Evolutionary conservation across 2,797 vertebrate species (phyloP).

Genomic region (Spea hammondii): DNA sequence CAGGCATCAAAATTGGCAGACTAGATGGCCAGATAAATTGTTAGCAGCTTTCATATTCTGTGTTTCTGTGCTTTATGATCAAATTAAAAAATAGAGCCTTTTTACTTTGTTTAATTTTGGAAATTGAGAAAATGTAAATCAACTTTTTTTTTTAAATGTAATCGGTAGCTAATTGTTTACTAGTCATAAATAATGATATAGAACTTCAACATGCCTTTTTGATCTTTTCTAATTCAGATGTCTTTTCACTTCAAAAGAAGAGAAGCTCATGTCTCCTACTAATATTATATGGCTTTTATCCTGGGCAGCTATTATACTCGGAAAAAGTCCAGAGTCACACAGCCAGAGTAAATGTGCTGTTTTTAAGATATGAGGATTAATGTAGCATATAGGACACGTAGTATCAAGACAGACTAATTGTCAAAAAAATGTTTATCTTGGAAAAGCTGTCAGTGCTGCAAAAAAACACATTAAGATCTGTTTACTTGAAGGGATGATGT

Average conservation of each 20-base stretch:
- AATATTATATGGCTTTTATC: background rate
- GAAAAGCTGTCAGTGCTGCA: conserved; percentile 8
- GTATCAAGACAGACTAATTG: conserved; percentile 6
- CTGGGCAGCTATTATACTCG: background rate
- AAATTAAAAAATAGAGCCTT: background rate
- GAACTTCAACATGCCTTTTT: conserved; percentile 10
- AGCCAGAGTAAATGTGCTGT: conserved; percentile 15
- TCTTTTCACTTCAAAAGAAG: background rate
- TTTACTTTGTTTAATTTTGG: conserved; percentile 2
- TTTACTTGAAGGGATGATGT: too few species aligned
- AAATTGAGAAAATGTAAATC: conserved; percentile 1
- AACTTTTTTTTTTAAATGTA: background rate
- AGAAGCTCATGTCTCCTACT: background rate
- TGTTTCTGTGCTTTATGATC: too few species aligned
- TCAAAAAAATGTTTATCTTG: conserved; percentile 9
- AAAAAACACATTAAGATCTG: background rate
- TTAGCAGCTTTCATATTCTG: too few species aligned
- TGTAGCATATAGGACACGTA: conserved; percentile 7
- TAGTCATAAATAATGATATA: background rate
- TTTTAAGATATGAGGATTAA: conserved; percentile 30
- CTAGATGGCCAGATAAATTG: too few species aligned
- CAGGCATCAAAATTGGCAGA: too few species aligned
- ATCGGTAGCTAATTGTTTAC: too few species aligned
- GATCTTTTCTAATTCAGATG: background rate
- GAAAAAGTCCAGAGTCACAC: conserved; percentile 3